Evolutionary conservation across 2,888 invertebrate genomes (phyloP).

Genomic region (Belgica antarctica): DNA sequence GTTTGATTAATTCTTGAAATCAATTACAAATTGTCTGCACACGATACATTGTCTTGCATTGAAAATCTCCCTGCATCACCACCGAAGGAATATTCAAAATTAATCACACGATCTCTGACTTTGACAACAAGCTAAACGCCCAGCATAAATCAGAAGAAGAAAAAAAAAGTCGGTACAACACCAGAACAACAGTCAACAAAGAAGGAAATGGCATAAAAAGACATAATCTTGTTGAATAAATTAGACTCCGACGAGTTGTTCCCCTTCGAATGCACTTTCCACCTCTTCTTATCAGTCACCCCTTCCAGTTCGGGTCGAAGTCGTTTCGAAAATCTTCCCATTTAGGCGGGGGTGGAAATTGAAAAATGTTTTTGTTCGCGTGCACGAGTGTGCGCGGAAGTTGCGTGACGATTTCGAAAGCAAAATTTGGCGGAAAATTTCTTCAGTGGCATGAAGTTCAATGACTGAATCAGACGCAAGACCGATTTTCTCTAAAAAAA

Average conservation of each 20-base stretch:
- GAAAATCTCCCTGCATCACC: too few species aligned
- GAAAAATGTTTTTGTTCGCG: background rate
- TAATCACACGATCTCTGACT: background rate
- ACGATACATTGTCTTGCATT: too few species aligned
- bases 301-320: background rate
- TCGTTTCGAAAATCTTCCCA: constrained; percentile 22
- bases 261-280: background rate
- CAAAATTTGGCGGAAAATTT: background rate
- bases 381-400: constrained; percentile 3
- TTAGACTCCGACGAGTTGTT: constrained; percentile 1
- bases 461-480: background rate
- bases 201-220: constrained; percentile 11
- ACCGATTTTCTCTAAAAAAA: too few species aligned
- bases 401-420: background rate
- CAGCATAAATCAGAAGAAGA: constrained; percentile 6
- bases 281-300: background rate
- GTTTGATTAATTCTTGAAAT: background rate
- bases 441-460: background rate
- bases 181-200: constrained; percentile 24
- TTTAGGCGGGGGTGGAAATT: background rate
- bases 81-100: too few species aligned
- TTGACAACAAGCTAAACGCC: background rate
- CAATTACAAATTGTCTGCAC: background rate
- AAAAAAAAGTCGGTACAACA: constrained; percentile 7
- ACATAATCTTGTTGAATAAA: constrained; percentile 12